Evolutionary conservation across 2,797 vertebrate species (phyloP).

Genomic region (Coracias cyanogaster): DNA sequence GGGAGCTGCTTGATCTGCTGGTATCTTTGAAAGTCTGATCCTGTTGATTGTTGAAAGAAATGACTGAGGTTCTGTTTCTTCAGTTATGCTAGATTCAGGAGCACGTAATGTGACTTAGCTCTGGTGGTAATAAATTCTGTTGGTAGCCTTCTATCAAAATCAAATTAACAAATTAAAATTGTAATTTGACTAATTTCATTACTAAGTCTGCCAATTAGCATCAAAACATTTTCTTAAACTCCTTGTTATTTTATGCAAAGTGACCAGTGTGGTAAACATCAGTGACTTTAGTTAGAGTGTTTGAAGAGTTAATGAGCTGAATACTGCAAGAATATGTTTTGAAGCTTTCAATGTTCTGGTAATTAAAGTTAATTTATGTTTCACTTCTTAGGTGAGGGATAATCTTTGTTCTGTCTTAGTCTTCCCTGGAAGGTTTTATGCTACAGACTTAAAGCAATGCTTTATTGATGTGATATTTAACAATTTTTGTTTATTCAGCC

Average conservation of each 20-base stretch:
- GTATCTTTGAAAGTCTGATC: background rate
- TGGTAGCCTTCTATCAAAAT: background rate
- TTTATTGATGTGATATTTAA: background rate
- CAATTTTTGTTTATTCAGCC: background rate
- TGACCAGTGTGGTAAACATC: background rate
- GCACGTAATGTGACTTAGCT: background rate
- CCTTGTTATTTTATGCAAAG: conserved; percentile 3
- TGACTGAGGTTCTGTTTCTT: background rate
- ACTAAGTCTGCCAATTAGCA: background rate
- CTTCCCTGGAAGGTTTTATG: background rate
- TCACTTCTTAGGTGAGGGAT: background rate
- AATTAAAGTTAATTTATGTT: background rate
- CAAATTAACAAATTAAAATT: background rate
- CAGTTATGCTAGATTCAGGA: background rate
- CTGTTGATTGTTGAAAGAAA: background rate
- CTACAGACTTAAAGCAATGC: background rate
- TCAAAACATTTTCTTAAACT: background rate
- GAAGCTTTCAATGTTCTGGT: conserved; percentile 6
- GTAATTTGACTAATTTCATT: background rate
- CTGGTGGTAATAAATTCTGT: background rate
- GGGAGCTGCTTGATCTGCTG: background rate
- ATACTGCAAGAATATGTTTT: background rate
- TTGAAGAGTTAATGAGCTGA: conserved; percentile 20
- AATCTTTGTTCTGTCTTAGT: background rate
- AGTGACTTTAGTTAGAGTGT: background rate